phyloP scores from a whole-genome alignment of 2,797 vertebrate species.

The Syngnathus rostellatus region DNA sequence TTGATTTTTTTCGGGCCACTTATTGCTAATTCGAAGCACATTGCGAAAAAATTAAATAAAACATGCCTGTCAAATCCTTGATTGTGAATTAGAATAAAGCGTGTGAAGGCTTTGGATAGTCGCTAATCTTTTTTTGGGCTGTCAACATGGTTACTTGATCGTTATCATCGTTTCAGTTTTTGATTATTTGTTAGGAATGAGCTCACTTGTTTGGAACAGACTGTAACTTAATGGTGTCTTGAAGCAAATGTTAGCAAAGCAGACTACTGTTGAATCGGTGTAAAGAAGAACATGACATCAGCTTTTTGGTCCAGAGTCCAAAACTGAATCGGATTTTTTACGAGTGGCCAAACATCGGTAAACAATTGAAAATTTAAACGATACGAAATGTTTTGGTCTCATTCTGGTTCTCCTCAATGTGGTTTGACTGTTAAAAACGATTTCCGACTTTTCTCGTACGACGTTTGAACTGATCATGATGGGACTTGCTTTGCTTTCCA shows the following conservation, averaged over 20 bases:
- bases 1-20: neutral
- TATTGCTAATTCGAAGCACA: neutral
- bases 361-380: no score
- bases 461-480: no score
- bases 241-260: neutral
- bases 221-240: neutral
- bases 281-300: neutral
- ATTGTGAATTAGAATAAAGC: no score
- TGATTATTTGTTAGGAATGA: neutral
- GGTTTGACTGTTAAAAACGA: no score
- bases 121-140: neutral
- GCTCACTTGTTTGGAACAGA: neutral
- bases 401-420: no score
- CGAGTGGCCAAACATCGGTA: no score
- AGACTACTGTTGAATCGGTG: neutral
- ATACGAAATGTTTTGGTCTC: no score
- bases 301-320: neutral
- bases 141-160: neutral
- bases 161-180: neutral
- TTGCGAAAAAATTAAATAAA: neutral
- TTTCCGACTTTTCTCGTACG: no score
- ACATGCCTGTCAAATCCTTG: neutral
- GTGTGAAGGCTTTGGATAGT: neutral
- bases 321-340: no score
- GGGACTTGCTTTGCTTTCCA: neutral